Evolutionary conservation across 2,888 invertebrate genomes (phyloP), one percentile per base, ranked within the genome.

Genomic region (Eremobia ochroleuca): DNA sequence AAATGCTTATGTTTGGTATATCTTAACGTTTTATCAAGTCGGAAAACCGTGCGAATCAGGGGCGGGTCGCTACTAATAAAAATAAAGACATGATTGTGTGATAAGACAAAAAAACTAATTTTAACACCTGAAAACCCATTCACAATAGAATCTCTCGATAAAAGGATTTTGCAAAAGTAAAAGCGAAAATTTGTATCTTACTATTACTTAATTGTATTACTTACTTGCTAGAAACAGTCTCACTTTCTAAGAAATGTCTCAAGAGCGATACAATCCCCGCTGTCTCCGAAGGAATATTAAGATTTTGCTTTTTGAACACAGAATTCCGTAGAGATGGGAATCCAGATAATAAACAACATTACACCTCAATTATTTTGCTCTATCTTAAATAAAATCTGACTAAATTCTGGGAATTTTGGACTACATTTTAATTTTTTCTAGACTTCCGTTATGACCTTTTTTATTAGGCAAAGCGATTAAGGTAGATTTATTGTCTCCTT

Each of bases 301-400:
- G 74, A 84, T 80, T 86, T 77, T 68, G 61, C 81, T 46, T 76
- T 62, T 73, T 66, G 37, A 72, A 75, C 62, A 74, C 74, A 79
- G 77, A 73, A 79, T 70, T 62, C 43, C 40, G 43, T 13, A 21
- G 37, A 87, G 86, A 86, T 83, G 66, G 66, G 68, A 62, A 76
- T 85, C 79, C 34, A 85, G 87, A 88, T 86, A 81, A 87, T 83
- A 87, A 77, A 76, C 40, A 61, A 71, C 73, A 82, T 80, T 76
- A 81, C 68, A 76, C 70, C 49, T 76, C 76, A 79, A 80, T 87
- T 85, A 82, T 87, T 85, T 78, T 64, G 64, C 71, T 69, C 61
- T 79, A 88, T 87, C 85, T 87, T 61, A 82, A 87, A 86, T 83
- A 81, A 75, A 86, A 87, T 87, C 88, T 64, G 28, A 65, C 76